These are phyloP conservation scores for Lontra canadensis DNA, from an alignment of 2,113 vertebrate genomes.

Conservation along the genomic window DNA sequence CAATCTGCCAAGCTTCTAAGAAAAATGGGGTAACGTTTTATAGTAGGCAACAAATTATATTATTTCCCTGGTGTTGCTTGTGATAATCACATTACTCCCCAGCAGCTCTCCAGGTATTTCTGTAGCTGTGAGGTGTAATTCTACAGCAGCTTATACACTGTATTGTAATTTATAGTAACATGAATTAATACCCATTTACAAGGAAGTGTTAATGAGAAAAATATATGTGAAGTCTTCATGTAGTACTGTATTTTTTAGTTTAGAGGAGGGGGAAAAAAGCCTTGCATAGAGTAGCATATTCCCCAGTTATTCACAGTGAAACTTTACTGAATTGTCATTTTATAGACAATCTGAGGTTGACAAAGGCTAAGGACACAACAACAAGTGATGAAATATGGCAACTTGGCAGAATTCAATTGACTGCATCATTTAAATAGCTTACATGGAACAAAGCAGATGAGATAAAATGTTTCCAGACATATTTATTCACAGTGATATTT, in stretches of 20 bases:
- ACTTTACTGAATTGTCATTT: neutral
- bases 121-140: constrained; percentile 55
- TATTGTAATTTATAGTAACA: constrained; percentile 61
- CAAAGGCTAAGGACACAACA: constrained; percentile 29
- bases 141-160: constrained; percentile 53
- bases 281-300: neutral
- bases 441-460: neutral
- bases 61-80: constrained; percentile 73
- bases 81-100: constrained; percentile 76
- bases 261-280: neutral
- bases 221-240: neutral
- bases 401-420: neutral
- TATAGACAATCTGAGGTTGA: neutral
- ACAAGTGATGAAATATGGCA: constrained; percentile 9
- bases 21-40: constrained; percentile 64
- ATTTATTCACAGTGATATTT: neutral
- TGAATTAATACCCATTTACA: constrained; percentile 76
- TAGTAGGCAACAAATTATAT: constrained; percentile 72
- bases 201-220: constrained; percentile 64
- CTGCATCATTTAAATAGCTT: neutral
- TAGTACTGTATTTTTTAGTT: neutral
- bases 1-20: constrained; percentile 55
- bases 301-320: neutral
- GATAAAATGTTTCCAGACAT: neutral
- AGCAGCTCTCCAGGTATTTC: constrained; percentile 55